These are phyloP conservation scores for Drosophila lacertosa DNA, from an alignment of 1,140 invertebrate species.

Conservation along the genomic window DNA sequence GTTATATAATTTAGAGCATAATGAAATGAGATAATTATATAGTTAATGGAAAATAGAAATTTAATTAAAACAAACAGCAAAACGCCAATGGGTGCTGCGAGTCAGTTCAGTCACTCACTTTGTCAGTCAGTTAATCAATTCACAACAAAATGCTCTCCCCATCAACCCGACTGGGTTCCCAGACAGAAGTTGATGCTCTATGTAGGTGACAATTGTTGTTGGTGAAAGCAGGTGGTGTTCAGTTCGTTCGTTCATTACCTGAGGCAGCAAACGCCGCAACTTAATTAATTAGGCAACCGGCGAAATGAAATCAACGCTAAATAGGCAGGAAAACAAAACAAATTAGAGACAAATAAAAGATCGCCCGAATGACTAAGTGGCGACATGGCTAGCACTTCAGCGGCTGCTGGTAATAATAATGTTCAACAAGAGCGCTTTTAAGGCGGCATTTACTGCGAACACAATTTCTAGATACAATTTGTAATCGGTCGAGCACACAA, in stretches of 20 bases:
- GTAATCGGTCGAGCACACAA: conserved; percentile 46
- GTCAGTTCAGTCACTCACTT: conserved; percentile 41
- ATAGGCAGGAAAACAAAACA: conserved; percentile 40
- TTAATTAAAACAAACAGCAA: conserved; percentile 52
- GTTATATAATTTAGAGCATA: conserved; percentile 37
- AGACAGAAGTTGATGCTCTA: too few species aligned
- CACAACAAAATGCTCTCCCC: conserved; percentile 29
- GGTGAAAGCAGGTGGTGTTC: conserved; percentile 9
- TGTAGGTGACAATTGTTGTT: conserved; percentile 25
- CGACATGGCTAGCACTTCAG: not conserved
- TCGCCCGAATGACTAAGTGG: conserved; percentile 20
- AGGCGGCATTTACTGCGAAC: not conserved
- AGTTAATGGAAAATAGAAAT: conserved; percentile 46
- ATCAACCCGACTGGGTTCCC: not conserved
- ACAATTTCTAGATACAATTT: conserved; percentile 26
- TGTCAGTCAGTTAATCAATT: conserved; percentile 49
- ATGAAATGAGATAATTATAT: conserved; percentile 45
- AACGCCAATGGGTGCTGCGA: conserved; percentile 36
- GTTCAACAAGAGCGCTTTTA: conserved; percentile 17
- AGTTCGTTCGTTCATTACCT: conserved; percentile 27
- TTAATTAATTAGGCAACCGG: conserved; percentile 58
- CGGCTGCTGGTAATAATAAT: conserved; percentile 18
- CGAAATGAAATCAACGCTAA: conserved; percentile 44
- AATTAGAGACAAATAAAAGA: conserved; percentile 37
- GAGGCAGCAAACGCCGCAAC: conserved; percentile 44